Percentiles rank a stretch among this genome's conserved stretches.
Evolutionary conservation across 2,888 invertebrate genomes (phyloP).

Genomic region (Agonopterix heracliana): DNA sequence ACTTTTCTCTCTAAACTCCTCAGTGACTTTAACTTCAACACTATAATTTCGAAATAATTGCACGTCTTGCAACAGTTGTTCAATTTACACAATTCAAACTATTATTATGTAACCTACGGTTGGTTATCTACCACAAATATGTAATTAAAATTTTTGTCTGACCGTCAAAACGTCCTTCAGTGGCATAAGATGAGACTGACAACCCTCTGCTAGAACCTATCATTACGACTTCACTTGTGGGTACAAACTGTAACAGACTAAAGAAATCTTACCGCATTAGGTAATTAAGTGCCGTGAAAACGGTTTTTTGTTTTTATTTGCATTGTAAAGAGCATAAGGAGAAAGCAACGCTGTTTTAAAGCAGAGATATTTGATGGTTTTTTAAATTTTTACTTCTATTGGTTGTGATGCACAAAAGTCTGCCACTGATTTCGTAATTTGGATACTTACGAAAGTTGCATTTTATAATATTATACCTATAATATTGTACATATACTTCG

Average conservation of each 20-base stretch:
- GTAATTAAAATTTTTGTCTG: slow-evolving; percentile 61
- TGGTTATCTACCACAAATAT: slow-evolving; percentile 30
- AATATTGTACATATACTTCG: too few relatives aligned
- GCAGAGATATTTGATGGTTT: too few relatives aligned
- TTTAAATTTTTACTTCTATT: too few relatives aligned
- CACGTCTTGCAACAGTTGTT: slow-evolving; percentile 24
- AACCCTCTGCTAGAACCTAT: slow-evolving; percentile 48
- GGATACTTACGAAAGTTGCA: too few relatives aligned
- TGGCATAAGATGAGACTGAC: slow-evolving; percentile 56
- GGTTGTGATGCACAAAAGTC: too few relatives aligned
- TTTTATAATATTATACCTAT: too few relatives aligned
- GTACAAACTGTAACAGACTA: slow-evolving; percentile 18
- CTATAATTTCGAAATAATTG: slow-evolving; percentile 39
- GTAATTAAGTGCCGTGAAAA: slow-evolving; percentile 34
- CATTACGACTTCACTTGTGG: slow-evolving; percentile 43
- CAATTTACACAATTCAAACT: slow-evolving; percentile 15
- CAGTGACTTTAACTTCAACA: slow-evolving; percentile 3
- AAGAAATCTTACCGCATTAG: slow-evolving; percentile 13
- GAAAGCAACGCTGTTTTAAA: background rate
- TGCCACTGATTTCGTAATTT: too few relatives aligned
- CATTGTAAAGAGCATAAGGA: background rate
- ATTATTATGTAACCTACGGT: slow-evolving; percentile 25
- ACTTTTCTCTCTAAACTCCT: slow-evolving; percentile 15
- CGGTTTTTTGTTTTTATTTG: slow-evolving; percentile 24
- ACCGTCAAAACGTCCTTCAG: slow-evolving; percentile 66